Evolutionary conservation across 2,113 vertebrate genomes (phyloP), one percentile per base, ranked within the genome.

Genomic region (Esox niger): DNA sequence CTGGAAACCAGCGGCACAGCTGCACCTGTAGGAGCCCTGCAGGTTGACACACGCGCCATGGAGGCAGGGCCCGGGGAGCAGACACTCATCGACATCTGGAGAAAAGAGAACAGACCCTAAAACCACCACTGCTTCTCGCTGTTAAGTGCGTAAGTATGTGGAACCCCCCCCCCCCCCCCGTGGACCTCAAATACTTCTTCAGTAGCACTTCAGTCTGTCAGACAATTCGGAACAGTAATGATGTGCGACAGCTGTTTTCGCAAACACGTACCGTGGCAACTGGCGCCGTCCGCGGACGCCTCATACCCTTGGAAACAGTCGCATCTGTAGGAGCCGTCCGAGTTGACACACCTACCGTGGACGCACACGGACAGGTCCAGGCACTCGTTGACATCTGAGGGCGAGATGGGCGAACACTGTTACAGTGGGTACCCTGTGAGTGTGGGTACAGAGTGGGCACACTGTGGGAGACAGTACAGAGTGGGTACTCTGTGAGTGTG

Each of bases 1-100:
- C 79, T 91, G 76, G 0, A 93, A 96, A 77, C 94, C 95, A 49
- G 21, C 84, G 82, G 90, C 88, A 88, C 95, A 96, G 73, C 73
- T 92, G 71, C 94, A 96, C 74, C 73, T 88, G 75, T 94, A 91
- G 69, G 92, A 93, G 55, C 95, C 93, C 0, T 93, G 91, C 80
- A 95, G 78, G 85, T 97, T 97, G 86, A 90, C 27, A 70, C 95
- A 97, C 0, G 2, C 84, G 35, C 95, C 94, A 0, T 94, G 86
- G 73, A 85, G 31, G 30, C 95, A 97, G 71, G 89, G 84, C 49
- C 78, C 93, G 0, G 88, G 86, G 47, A 47, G 77, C 54, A 89
- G 79, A 57, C 95, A 96, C 74, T 97, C 94, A 0, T 95, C 88
- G 80, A 91, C 88, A 73, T 96, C 94, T 96, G 90, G 27, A 63